Evolutionary conservation across 2,888 invertebrate species (phyloP), one percentile per base, ranked within the genome.

Genomic region (Drosophila ezoana): DNA sequence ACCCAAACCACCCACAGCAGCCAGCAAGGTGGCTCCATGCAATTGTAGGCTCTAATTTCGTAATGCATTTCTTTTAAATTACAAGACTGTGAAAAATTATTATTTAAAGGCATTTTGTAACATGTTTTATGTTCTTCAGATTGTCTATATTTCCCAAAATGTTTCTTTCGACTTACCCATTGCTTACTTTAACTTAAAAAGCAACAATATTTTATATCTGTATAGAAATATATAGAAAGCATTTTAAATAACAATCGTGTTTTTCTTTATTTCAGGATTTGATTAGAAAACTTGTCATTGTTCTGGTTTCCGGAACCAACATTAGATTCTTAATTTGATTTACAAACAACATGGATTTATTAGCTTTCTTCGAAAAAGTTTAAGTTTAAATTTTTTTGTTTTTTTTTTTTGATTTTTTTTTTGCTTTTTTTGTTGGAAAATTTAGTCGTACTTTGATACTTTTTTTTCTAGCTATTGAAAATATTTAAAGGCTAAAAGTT

Each of bases 321-420:
- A 48, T 38, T 38, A 9, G 16, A 48, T 48, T 28, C 41, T 44
- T 9, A 44, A 40, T 54, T 52, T 52, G 52, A 52, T 64, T 75
- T 73, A 75, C 71, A 73, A 69, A 73, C 74, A 65, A 60, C n/a
- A 35, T 57, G 53, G 60, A 76, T 71, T 76, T 74, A 61, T 56
- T 35, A 16, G 16, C 43, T 56, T 72, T 54, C 38, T 23, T 40
- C 33, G 54, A 71, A 70, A 74, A 16, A 35, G 35, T 56, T 54
- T 41, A 59, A 37, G 33, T 53, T 60, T 8, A 16, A 40, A 13
- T 41, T 43, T 43, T 44, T 20, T 40, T 8, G 32, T 33, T 47
- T 23, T 32, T 56, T 41, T 56, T 49, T 18, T 14, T 20, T 5
- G 1, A 3, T n/a, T 28, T 23, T 45, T 48, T 20, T 8, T 35